phyloP scores from a whole-genome alignment of 2,113 vertebrate genomes.

The Gallinago paraguaiae region DNA sequence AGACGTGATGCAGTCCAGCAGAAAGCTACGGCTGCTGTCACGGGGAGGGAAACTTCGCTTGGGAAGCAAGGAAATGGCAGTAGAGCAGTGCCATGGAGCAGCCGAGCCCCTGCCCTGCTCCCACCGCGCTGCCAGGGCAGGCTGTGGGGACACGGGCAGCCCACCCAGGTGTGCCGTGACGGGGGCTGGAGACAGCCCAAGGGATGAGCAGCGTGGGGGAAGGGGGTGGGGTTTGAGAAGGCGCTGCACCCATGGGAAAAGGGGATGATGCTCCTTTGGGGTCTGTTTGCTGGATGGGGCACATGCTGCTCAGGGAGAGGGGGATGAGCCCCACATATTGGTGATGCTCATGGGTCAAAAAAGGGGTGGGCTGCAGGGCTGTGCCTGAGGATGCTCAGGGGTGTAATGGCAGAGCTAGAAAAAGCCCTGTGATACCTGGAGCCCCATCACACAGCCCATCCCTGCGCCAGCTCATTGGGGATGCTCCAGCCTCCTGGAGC shows the following conservation, averaged over 20 bases:
- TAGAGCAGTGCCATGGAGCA: not conserved
- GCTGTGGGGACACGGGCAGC: not conserved
- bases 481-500: not conserved
- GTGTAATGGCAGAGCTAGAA: not conserved
- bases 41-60: not conserved
- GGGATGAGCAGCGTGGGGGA: too few relatives aligned
- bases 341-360: not conserved
- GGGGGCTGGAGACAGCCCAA: not conserved
- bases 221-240: not conserved
- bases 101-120: not conserved
- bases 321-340: not conserved
- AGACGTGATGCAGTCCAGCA: rapidly evolving
- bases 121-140: rapidly evolving
- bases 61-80: not conserved
- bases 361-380: not conserved
- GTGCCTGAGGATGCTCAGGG: not conserved
- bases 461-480: not conserved
- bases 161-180: not conserved
- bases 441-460: not conserved
- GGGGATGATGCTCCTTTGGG: not conserved
- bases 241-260: not conserved
- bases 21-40: not conserved
- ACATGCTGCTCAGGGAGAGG: not conserved
- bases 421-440: not conserved
- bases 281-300: not conserved